phyloP scores from a whole-genome alignment of 2,888 invertebrate species.

The Nasonia oneida region DNA sequence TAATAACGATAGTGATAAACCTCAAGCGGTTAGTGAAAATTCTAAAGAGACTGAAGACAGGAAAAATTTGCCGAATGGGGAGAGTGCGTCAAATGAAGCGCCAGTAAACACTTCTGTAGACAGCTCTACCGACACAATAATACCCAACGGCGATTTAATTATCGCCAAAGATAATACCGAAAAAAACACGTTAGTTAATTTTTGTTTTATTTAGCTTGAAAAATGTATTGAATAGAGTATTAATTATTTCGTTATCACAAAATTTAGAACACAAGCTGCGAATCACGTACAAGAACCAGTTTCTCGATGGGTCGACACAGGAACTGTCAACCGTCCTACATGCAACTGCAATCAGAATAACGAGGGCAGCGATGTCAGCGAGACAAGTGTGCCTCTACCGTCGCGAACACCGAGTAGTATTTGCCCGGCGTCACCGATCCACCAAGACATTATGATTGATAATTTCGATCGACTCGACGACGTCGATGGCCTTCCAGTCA shows the following conservation, averaged over 20 bases:
- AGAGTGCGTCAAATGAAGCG: slow-evolving; percentile 71
- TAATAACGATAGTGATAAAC: slow-evolving; percentile 67
- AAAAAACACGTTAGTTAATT: slow-evolving; percentile 72
- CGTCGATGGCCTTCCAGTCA: slow-evolving; percentile 87
- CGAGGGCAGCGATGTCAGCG: slow-evolving; percentile 76
- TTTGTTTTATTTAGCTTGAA: not conserved
- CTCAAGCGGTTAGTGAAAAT: slow-evolving; percentile 56
- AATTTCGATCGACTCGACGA: slow-evolving; percentile 81
- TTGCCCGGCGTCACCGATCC: slow-evolving; percentile 82
- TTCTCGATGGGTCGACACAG: slow-evolving; percentile 67
- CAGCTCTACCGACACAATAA: slow-evolving; percentile 82
- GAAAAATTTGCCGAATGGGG: slow-evolving; percentile 69
- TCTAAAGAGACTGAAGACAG: slow-evolving; percentile 66
- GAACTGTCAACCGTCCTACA: slow-evolving; percentile 58
- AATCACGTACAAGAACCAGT: slow-evolving; percentile 64
- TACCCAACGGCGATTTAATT: slow-evolving; percentile 75
- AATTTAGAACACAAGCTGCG: slow-evolving; percentile 66
- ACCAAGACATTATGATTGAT: slow-evolving; percentile 74
- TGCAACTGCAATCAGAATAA: slow-evolving; percentile 66
- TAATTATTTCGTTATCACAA: not conserved
- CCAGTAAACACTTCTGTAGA: slow-evolving; percentile 78
- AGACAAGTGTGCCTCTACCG: slow-evolving; percentile 78
- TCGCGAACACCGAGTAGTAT: slow-evolving; percentile 83
- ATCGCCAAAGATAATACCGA: slow-evolving; percentile 66
- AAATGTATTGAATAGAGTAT: not conserved